A percentile compares a stretch with the other conserved stretches of the same genome.
Conservation (phyloP, 2,888 invertebrate species). For the Brachypalpus laphriformis region DNA sequence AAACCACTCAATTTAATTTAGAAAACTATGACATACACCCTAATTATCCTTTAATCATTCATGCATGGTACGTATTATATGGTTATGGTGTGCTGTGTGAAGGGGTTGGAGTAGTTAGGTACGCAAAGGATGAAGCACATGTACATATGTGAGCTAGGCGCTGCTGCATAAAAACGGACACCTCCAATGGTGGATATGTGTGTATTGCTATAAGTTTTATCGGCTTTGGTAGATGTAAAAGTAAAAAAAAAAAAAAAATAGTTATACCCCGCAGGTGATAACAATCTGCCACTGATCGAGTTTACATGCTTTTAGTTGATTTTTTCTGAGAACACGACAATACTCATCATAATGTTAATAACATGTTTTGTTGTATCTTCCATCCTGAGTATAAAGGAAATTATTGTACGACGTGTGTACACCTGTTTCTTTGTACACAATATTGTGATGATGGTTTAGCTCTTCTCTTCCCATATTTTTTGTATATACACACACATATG, state of each 20-base stretch:
- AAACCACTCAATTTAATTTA: conserved; percentile 73
- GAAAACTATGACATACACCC: conserved; percentile 71
- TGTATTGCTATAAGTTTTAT: conserved; percentile 30
- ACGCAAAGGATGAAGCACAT: conserved; percentile 6
- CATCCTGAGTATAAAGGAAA: not conserved
- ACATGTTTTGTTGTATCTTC: not conserved
- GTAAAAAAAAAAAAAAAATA: conserved; percentile 43
- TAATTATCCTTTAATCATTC: conserved; percentile 74
- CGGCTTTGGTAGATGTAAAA: conserved; percentile 34
- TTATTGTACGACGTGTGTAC: conserved; percentile 18
- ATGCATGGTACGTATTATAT: conserved; percentile 59
- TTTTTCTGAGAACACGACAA: conserved; percentile 34
- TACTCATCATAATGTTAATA: conserved; percentile 56
- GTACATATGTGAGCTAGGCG: conserved; percentile 28
- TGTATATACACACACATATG: too few relatives aligned
- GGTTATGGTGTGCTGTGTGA: conserved; percentile 4
- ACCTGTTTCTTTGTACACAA: conserved; percentile 21
- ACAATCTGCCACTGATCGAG: conserved; percentile 69
- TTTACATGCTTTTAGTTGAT: conserved; percentile 67
- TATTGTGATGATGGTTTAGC: not conserved
- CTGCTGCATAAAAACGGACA: conserved; percentile 26
- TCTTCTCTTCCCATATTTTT: not conserved
- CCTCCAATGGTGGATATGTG: conserved; percentile 17
- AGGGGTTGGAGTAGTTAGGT: conserved; percentile 6
- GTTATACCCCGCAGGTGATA: conserved; percentile 60